Base-by-base conservation (phyloP, 1,140 invertebrate species). In the Hesperophylax magnus region DNA sequence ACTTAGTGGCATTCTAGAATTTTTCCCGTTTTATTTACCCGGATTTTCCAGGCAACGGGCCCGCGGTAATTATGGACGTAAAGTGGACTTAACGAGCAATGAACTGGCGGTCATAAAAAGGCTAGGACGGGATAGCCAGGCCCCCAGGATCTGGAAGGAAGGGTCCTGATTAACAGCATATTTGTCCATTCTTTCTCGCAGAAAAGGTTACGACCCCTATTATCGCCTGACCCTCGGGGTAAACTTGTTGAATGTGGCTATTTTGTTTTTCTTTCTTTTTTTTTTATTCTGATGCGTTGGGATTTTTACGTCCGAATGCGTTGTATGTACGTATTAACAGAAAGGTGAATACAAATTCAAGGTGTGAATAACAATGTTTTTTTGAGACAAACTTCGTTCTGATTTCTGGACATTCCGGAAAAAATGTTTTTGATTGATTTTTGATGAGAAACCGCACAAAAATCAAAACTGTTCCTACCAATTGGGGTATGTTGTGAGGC, bases 1-100 rank as follows among this genome's bases (percentile, higher is more conserved):
- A 69, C 65, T 69, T 69, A 69, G 65, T n/a, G 65, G 65, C 15
- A 65, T 22, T 52, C 65, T 8, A 31, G 65, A 20, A 69, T 69
- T 69, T 69, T 69, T 69, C 60, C 63, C 77, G 34, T 31, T 78
- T 78, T 78, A 78, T 78, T 69, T 63, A 71, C 77, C 31, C 47
- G 17, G 60, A 56, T 39, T 78, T 63, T 67, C 54, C 52, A 58
- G 77, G 15, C 47, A 53, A 17, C 53, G 52, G 61, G 20, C 56
- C 78, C 31, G 18, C 78, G 53, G 54, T 79, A 79, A 79, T 79
- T 79, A 79, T 72, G 53, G 78, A 47, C 24, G 67, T 74, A 79
- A 79, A 79, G 78, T 74, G 78, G 78, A 79, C 78, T 79, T 79
- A 79, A 74, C 78, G 78, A 74, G 67, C 78, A 54, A 72, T 79